Conservation (phyloP, 1,140 invertebrate species). For the Antheraea pernyi region DNA sequence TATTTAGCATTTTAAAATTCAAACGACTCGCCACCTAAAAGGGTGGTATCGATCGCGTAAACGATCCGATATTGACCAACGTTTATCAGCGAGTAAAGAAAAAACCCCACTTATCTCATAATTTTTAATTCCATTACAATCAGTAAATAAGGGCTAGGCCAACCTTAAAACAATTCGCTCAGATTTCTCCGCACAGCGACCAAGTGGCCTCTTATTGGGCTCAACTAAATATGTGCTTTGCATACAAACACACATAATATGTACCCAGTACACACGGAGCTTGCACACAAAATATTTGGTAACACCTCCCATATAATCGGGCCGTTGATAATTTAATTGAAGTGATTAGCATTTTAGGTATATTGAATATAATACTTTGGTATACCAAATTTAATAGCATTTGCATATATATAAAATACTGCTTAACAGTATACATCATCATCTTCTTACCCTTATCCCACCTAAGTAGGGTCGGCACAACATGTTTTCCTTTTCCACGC, state of each 20-base stretch:
- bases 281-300: slow-evolving; percentile 71
- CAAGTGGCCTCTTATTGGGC: slow-evolving; percentile 44
- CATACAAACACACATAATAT: slow-evolving; percentile 46
- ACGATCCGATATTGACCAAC: too few relatives aligned
- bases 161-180: slow-evolving; percentile 2
- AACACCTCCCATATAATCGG: slow-evolving; percentile 58
- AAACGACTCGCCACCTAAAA: too few relatives aligned
- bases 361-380: neutral
- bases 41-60: too few relatives aligned
- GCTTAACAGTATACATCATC: too few relatives aligned
- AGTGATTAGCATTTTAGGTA: neutral
- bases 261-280: slow-evolving; percentile 52
- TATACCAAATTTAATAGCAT: neutral
- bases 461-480: too few relatives aligned
- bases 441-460: too few relatives aligned
- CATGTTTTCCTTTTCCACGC: too few relatives aligned
- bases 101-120: neutral
- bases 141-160: neutral
- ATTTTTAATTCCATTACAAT: slow-evolving; percentile 2
- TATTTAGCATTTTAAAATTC: too few relatives aligned
- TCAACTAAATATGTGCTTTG: slow-evolving; percentile 59
- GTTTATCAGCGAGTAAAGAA: neutral
- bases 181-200: neutral
- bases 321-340: slow-evolving; percentile 56
- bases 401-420: neutral